These are phyloP conservation scores for Leptestheria dahalacensis DNA, from an alignment of 1,140 invertebrate genomes.

Conservation along the genomic window DNA sequence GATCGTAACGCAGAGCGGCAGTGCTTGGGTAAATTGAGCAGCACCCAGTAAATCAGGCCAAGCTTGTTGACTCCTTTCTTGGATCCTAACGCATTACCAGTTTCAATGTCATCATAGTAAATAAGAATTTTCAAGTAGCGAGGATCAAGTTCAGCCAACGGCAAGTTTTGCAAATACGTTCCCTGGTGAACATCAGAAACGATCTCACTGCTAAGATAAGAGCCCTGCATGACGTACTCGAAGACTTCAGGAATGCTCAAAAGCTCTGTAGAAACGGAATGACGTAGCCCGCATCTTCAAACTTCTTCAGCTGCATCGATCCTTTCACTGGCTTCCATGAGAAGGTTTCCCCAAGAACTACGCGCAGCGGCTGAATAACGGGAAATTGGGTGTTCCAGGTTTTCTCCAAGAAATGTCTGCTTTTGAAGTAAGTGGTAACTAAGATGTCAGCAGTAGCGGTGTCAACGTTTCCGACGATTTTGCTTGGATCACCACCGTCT, in stretches of 20 bases:
- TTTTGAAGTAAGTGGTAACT: no score
- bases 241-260: not conserved
- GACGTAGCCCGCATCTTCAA: not conserved
- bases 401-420: not conserved
- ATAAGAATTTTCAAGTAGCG: not conserved
- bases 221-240: not conserved
- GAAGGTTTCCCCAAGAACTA: not conserved
- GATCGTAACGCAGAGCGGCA: not conserved
- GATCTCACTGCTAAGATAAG: not conserved
- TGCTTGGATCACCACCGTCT: no score
- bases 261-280: not conserved
- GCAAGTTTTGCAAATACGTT: not conserved
- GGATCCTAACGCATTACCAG: not conserved
- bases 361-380: not conserved
- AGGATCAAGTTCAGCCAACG: not conserved
- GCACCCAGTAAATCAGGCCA: not conserved
- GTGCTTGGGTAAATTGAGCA: not conserved
- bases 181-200: not conserved
- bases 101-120: not conserved
- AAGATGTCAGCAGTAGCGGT: no score
- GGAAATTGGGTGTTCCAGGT: conserved; percentile 5
- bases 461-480: no score
- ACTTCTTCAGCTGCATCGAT: no score
- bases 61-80: conserved; percentile 1
- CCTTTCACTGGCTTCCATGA: not conserved